Evolutionary conservation across 2,797 vertebrate genomes (phyloP).

Genomic region (Octomys mimax): DNA sequence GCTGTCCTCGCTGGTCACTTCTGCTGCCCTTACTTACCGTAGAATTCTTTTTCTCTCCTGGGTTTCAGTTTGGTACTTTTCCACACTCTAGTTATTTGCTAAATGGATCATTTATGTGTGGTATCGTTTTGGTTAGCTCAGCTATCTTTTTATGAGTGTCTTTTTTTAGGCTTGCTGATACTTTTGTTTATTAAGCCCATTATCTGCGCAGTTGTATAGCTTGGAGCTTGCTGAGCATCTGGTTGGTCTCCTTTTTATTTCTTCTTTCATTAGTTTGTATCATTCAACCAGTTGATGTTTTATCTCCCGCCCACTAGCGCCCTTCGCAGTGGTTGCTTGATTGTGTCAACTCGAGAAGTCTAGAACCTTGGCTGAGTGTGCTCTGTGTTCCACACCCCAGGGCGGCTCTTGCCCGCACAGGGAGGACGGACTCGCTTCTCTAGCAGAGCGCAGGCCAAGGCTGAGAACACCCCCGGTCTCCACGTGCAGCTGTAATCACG

Average conservation of each 20-base stretch:
- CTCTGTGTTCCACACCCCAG: background rate
- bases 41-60: background rate
- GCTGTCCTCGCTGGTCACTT: background rate
- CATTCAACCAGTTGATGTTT: background rate
- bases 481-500: too few species aligned
- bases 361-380: background rate
- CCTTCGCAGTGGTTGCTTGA: background rate
- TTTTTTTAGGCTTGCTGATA: background rate
- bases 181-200: background rate
- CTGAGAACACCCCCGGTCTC: too few species aligned
- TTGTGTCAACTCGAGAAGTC: background rate
- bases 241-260: background rate
- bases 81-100: background rate
- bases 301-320: background rate
- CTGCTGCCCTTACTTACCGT: background rate
- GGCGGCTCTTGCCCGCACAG: too few species aligned
- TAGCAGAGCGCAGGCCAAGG: too few species aligned
- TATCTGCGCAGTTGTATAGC: background rate
- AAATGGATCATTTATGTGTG: background rate
- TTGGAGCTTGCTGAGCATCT: background rate
- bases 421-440: background rate
- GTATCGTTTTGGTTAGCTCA: background rate
- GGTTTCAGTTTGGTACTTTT: background rate
- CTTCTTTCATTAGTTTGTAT: background rate
- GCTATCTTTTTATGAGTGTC: background rate